Evolutionary conservation across 1,140 invertebrate genomes (phyloP), one percentile per base, ranked within the genome.

Genomic region (Liolophura sinensis): DNA sequence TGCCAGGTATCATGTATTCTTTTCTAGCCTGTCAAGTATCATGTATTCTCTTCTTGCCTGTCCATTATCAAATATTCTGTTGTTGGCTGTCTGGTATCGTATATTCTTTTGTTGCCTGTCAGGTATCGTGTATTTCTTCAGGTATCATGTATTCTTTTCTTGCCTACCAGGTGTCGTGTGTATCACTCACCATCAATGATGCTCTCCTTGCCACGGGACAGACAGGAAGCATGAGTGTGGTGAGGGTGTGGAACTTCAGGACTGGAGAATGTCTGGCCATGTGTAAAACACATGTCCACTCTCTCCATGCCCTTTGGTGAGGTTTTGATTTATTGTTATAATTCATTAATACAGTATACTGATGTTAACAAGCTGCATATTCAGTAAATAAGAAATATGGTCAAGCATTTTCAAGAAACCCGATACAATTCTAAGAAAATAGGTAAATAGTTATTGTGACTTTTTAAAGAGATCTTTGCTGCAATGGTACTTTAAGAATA

Each of bases 161-260:
- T 40, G 22, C 51, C 16, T 51, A 52, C 15, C 51, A 79, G 82
- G 75, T 84, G 16, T 84, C 81, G 1, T 78, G 78, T 70, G 60
- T 85, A 22, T 67, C 75, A 16, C 62, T 82, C 64, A 81, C 70
- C 31, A 68, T 73, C 15, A 75, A 71, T 63, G 69, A 74, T 18
- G 73, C 75, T 20, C 60, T 85, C 14, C 64, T 85, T 31, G 83
- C 83, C 22, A 80, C 80, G 46, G 82, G 82, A 51, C 83, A 85
- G 71, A 81, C 80, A 51, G 83, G 83, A 0, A 66, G 65, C 22
- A 74, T 82, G 66, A 80, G 81, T 74, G 75, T 79, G 12, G 78
- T 84, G 5, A 67, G 82, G 48, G 64, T 85, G n/a, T 85, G 83
- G 83, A 80, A 76, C 60, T 79, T 79, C 62, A 62, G 77, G 47